Evolutionary conservation across 2,888 invertebrate species (phyloP).

Genomic region (Perizoma flavofasciatum): DNA sequence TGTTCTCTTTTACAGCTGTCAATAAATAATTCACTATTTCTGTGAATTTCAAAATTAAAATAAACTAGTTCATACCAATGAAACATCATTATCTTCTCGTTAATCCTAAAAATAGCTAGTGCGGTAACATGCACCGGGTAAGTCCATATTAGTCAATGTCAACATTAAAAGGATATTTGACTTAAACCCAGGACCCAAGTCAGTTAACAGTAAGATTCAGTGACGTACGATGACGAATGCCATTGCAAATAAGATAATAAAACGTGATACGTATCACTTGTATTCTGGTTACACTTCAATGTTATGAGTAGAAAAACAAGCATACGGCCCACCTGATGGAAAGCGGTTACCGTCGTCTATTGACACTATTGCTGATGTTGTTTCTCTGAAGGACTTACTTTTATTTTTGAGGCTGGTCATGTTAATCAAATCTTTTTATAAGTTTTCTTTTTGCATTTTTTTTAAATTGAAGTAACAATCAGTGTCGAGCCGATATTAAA

Average conservation of each 20-base stretch:
- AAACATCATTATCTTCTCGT: constrained; percentile 10
- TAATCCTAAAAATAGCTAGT: constrained; percentile 26
- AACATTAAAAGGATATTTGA: constrained; percentile 22
- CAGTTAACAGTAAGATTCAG: constrained; percentile 12
- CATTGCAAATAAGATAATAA: not conserved
- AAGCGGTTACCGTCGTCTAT: too few relatives aligned
- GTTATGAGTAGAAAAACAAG: too few relatives aligned
- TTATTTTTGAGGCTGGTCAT: too few relatives aligned
- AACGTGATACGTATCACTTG: not conserved
- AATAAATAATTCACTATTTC: constrained; percentile 8
- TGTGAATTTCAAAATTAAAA: constrained; percentile 5
- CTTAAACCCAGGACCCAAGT: not conserved
- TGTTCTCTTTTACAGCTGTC: not conserved
- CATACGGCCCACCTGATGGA: too few relatives aligned
- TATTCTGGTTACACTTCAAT: too few relatives aligned
- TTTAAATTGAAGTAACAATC: too few relatives aligned
- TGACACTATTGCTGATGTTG: too few relatives aligned
- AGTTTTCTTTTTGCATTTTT: too few relatives aligned
- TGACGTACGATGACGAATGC: constrained; percentile 15
- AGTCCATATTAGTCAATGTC: constrained; percentile 31
- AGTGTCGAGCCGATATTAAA: too few relatives aligned
- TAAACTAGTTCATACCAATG: constrained; percentile 7
- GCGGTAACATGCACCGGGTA: constrained; percentile 15
- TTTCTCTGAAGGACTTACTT: too few relatives aligned
- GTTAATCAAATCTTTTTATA: too few relatives aligned